phyloP scores from a whole-genome alignment of 2,113 vertebrate genomes.

The Rhea americana region DNA sequence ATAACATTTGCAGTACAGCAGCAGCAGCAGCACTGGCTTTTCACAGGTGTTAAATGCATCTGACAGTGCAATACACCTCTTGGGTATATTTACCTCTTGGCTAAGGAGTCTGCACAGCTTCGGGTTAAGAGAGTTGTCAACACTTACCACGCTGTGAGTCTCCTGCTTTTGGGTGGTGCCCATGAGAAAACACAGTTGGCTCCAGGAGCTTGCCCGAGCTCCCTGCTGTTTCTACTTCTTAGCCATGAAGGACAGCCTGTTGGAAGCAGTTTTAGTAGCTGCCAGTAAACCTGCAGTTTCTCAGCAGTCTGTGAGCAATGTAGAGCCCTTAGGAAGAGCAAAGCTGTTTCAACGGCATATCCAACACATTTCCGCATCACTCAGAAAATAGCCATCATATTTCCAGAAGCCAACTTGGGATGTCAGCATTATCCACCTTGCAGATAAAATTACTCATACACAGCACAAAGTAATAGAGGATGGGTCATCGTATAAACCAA shows the following conservation, averaged over 20 bases:
- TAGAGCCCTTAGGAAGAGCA: background rate
- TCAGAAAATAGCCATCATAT: background rate
- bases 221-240: background rate
- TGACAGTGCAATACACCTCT: background rate
- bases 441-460: background rate
- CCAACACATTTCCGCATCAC: background rate
- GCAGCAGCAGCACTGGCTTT: background rate
- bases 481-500: background rate
- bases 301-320: background rate
- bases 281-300: background rate
- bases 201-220: background rate
- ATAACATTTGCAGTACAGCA: background rate
- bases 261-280: background rate
- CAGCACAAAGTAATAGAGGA: fast-evolving
- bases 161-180: background rate
- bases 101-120: background rate
- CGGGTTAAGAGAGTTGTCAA: background rate
- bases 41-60: constrained; percentile 3
- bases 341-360: background rate
- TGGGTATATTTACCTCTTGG: background rate
- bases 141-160: background rate
- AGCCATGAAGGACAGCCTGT: background rate
- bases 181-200: background rate
- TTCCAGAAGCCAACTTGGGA: background rate
- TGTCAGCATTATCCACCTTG: background rate